A percentile compares a stretch with the other conserved stretches of the same genome.
Conservation (phyloP, 2,113 vertebrate species). For the Fregata magnificens region DNA sequence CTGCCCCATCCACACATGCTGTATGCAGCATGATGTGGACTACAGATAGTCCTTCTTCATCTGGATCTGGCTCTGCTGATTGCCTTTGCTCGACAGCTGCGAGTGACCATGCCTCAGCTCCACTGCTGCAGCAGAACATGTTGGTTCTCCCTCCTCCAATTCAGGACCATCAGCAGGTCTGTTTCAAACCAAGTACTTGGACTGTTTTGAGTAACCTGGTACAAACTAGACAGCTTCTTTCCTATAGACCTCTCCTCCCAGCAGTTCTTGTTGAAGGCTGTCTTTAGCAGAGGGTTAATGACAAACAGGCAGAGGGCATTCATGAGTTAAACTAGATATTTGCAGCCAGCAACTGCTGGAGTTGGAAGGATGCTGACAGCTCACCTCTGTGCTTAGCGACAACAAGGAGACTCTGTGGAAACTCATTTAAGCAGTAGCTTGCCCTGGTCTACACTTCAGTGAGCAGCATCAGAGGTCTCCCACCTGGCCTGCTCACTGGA, state of each 20-base stretch:
- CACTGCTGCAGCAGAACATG: background rate
- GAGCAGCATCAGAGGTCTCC: background rate
- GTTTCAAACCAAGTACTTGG: background rate
- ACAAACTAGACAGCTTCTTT: background rate
- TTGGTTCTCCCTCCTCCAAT: background rate
- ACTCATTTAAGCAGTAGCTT: background rate
- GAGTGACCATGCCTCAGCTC: background rate
- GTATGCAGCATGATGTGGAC: background rate
- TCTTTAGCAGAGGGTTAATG: background rate
- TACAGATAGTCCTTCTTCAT: background rate
- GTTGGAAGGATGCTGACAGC: background rate
- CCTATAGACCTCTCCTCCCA: background rate
- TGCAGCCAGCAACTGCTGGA: background rate
- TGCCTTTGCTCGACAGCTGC: background rate
- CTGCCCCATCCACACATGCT: background rate
- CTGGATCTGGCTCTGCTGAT: background rate
- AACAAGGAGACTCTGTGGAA: background rate
- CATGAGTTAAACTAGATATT: background rate
- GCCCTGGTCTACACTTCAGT: background rate
- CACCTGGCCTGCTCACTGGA: background rate
- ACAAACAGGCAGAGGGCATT: background rate
- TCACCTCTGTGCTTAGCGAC: background rate
- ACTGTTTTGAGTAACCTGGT: background rate
- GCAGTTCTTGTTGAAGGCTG: background rate
- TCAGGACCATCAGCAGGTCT: background rate